A percentile compares a stretch with the other conserved stretches of the same genome.
Conservation (phyloP, 1,140 invertebrate species). For the Sycophaga agraensis region DNA sequence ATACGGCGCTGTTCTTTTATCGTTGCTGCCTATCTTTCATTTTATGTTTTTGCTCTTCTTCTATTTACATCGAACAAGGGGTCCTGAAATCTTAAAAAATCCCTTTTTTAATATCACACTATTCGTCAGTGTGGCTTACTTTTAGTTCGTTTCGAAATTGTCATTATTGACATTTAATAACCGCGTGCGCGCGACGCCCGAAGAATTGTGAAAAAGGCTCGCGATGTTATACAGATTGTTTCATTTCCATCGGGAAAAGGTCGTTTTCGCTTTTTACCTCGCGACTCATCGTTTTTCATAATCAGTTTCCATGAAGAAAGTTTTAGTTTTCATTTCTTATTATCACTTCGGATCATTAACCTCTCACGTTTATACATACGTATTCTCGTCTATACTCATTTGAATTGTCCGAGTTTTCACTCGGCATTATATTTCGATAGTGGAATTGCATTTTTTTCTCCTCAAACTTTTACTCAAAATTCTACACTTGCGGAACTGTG, state of each 20-base stretch:
- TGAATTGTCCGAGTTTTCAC: conserved; percentile 19
- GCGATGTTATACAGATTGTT: conserved; percentile 20
- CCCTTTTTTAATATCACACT: conserved; percentile 12
- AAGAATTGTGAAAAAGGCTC: conserved; percentile 29
- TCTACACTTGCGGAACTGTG: conserved; percentile 55
- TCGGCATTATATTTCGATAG: neutral
- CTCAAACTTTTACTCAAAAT: conserved; percentile 31
- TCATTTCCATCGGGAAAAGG: conserved; percentile 23
- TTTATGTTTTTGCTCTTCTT: neutral
- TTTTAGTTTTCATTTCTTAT: conserved; percentile 11
- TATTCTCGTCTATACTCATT: conserved; percentile 19
- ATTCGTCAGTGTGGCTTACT: neutral
- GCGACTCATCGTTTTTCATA: conserved; percentile 6
- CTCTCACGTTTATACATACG: conserved; percentile 26
- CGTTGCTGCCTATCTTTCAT: conserved; percentile 4
- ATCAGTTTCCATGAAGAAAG: conserved; percentile 27
- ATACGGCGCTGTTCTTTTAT: conserved; percentile 17
- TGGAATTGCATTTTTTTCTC: neutral
- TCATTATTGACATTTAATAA: conserved; percentile 8
- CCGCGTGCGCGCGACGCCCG: conserved; percentile 25
- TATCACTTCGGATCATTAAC: conserved; percentile 16
- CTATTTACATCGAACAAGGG: conserved; percentile 29
- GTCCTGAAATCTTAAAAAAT: conserved; percentile 26
- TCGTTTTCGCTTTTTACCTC: conserved; percentile 17
- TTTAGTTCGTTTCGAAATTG: conserved; percentile 9